Percentiles rank a stretch among this genome's conserved stretches.
These are phyloP conservation scores for Austrofundulus limnaeus DNA, from an alignment of 2,113 vertebrate species.

Conservation along the genomic window DNA sequence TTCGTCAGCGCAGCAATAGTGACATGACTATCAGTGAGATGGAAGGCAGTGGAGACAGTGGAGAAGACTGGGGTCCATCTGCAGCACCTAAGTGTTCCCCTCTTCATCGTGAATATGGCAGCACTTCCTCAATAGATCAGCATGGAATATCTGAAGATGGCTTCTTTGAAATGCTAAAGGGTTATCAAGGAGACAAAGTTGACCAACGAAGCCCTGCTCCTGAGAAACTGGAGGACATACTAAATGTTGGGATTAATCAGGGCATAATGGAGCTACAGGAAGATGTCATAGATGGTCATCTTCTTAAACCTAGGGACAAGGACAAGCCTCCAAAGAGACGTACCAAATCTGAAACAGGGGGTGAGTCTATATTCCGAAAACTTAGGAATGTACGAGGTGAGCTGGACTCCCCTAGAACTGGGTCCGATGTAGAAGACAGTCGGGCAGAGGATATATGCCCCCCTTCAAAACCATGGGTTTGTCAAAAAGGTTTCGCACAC, in stretches of 20 bases:
- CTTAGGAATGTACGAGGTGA: slow-evolving; percentile 90
- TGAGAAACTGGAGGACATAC: slow-evolving; percentile 86
- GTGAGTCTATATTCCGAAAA: slow-evolving; percentile 95
- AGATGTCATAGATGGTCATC: slow-evolving; percentile 74
- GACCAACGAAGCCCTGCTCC: slow-evolving; percentile 86
- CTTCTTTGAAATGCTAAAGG: slow-evolving; percentile 92
- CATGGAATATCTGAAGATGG: slow-evolving; percentile 89
- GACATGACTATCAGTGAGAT: slow-evolving; percentile 95
- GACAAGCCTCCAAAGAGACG: slow-evolving; percentile 93
- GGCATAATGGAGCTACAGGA: slow-evolving; percentile 82
- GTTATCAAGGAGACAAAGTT: slow-evolving; percentile 87
- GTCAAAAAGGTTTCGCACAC: slow-evolving; percentile 92
- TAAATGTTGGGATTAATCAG: slow-evolving; percentile 77
- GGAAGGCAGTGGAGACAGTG: slow-evolving; percentile 87
- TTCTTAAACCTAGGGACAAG: slow-evolving; percentile 84
- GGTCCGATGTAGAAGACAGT: slow-evolving; percentile 88
- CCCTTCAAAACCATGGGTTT: slow-evolving; percentile 84
- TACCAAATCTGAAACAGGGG: slow-evolving; percentile 93
- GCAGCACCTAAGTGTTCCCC: slow-evolving; percentile 86
- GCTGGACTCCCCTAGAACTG: slow-evolving; percentile 80
- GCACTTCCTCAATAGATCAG: slow-evolving; percentile 97
- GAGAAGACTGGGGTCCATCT: slow-evolving; percentile 87
- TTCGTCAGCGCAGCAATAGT: slow-evolving; percentile 93
- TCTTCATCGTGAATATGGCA: slow-evolving; percentile 94
- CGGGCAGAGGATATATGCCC: slow-evolving; percentile 83